Base-by-base conservation (phyloP, 2,888 invertebrate genomes). In the Venusia cambrica region DNA sequence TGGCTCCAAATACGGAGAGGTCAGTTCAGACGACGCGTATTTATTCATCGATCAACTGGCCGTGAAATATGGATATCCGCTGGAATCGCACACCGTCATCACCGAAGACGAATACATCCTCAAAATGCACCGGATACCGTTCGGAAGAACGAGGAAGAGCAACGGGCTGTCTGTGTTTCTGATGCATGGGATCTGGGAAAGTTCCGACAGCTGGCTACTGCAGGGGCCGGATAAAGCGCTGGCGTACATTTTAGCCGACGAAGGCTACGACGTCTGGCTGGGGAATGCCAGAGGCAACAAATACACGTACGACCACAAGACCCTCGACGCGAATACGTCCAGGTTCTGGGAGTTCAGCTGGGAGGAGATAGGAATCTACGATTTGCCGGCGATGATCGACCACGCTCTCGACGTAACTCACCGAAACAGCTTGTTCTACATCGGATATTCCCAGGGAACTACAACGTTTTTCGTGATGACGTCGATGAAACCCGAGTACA, bases 201-300 rank as follows among this genome's bases (percentile, higher is more conserved):
- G 56, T 5, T 60, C 63, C 0, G 53, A 60, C 13, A 46, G 45
- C 26, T 63, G 60, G 58, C 11, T 62, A 11, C 71, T 92, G 1
- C 89, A 90, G 54, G 92, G 92, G 5, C 91, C 89, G 2, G 74
- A 88, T 28, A 88, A 90, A 46, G 90, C 85, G 52, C 44, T 85
- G 34, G 94, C 75, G 50, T 93, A 89, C 73, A 84, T 91, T 57
- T 84, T 93, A 33, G 88, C 91, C 0, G 91, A 93, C 42, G 58
- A 73, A 22, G 92, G 92, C 2, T 93, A 89, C 54, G 93, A 93
- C 51, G 92, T 93, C 0, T 97, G 96, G 96, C 62, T 97, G 63
- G 95, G 94, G 1, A 97, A 97, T 69, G 90, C 91, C 1, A 87
- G 96, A 54, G 96, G 96, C 0, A 96, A 95, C 69, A 89, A 89